Percentiles rank a stretch among this genome's conserved stretches.
Evolutionary conservation across 1,140 invertebrate species (phyloP).

Genomic region (honey bee (Apis mellifera)): Amel_HAv3.1 CM009934.2:6978501-6979000

Average conservation of each 20-base stretch:
- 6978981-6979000: background rate
- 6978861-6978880: constrained; percentile 40
- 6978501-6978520: background rate
- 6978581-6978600: constrained; percentile 4
- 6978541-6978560: constrained; percentile 24
- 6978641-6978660: constrained; percentile 25
- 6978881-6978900: constrained; percentile 29
- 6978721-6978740: constrained; percentile 34
- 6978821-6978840: constrained; percentile 18
- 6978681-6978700: constrained; percentile 50
- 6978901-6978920: background rate
- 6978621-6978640: constrained; percentile 54
- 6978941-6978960: background rate
- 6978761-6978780: constrained; percentile 45
- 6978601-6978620: constrained; percentile 41
- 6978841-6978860: constrained; percentile 39
- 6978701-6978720: constrained; percentile 39
- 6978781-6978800: constrained; percentile 59
- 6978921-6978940: background rate
- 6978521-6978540: background rate
- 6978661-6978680: constrained; percentile 56
- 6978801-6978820: constrained; percentile 50
- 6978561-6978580: constrained; percentile 38
- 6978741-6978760: constrained; percentile 11
- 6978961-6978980: constrained; percentile 27